Conservation (phyloP, 2,113 vertebrate species). For the Ramphastos sulfuratus region DNA sequence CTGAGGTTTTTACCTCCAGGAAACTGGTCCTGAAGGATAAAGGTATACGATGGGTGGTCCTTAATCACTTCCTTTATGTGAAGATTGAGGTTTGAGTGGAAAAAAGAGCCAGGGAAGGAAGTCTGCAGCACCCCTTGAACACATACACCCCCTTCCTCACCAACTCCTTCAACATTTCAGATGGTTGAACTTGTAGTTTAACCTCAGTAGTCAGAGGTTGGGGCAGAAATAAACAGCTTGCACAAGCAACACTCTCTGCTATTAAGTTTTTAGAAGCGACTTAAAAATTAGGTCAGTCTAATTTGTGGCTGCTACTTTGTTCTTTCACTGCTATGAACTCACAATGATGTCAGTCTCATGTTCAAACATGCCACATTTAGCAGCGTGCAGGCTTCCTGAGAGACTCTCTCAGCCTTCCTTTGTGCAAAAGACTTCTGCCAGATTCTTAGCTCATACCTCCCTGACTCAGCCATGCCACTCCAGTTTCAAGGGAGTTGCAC, state of each 20-base stretch:
- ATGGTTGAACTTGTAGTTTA: background rate
- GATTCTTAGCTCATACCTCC: constrained; percentile 57
- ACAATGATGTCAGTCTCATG: constrained; percentile 65
- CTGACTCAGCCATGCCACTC: constrained; percentile 58
- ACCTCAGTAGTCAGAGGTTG: background rate
- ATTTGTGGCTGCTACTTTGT: constrained; percentile 64
- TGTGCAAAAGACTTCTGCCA: constrained; percentile 60
- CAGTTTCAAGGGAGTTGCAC: constrained; percentile 52
- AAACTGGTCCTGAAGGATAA: constrained; percentile 44
- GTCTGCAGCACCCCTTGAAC: constrained; percentile 22
- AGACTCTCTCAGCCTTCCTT: constrained; percentile 63
- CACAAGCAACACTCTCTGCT: constrained; percentile 25
- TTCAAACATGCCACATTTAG: constrained; percentile 67
- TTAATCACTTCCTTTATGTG: constrained; percentile 51
- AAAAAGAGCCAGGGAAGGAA: constrained; percentile 55
- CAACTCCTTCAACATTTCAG: background rate
- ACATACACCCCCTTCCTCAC: constrained; percentile 3
- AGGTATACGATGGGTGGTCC: constrained; percentile 41
- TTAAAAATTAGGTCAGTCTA: constrained; percentile 67
- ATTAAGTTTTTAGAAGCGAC: constrained; percentile 43
- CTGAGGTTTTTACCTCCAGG: constrained; percentile 41
- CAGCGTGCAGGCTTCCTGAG: constrained; percentile 35
- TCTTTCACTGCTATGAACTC: constrained; percentile 65
- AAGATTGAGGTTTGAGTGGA: constrained; percentile 35
- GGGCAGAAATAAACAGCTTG: constrained; percentile 53